Base-by-base conservation (phyloP, 2,888 invertebrate species). In the Callyntrura guangdongensis region DNA sequence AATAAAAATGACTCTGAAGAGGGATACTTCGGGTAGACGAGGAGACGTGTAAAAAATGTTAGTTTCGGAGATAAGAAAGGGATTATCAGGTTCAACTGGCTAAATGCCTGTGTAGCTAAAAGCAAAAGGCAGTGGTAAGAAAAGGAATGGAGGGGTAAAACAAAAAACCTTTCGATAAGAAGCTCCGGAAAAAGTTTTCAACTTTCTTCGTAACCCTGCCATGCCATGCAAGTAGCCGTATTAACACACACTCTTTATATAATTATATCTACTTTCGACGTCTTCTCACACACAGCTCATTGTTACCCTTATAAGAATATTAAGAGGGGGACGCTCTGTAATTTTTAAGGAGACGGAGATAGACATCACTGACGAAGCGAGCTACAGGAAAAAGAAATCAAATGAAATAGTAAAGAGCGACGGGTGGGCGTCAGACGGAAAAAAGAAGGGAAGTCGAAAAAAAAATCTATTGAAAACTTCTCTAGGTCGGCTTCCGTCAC, bases 371-470 rank as follows among this genome's bases (percentile, higher is more conserved):
- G 74, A 84, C 69, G 85, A 72, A 56, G 17, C 12, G 20, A 79
- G 59, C 49, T 53, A 56, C 49, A 79, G 36, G 79, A 90, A 86
- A 90, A 86, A 86, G 86, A 86, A 90, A 90, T 90, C 90, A 90
- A 90, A 86, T 90, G 86, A 90, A 90, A 83, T 86, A 61, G 90
- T 36, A 83, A 86, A 77, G 90, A 86, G 67, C 90, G 86, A 90
- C 90, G 90, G 90, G 90, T 90, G 90, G 90, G 90, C 86, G 90
- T 90, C 86, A 86, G 86, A 86, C 90, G 90, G 90, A 82, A 86
- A 83, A 86, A 90, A 86, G 59, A 90, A 86, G 86, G 72, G 79
- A 89, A 87, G 87, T 45, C 2, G 36, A 89, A 86, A 86, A 81
- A 86, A 86, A 81, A 53, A 77, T 49, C 56, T 74, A 74, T 84